Base-by-base conservation (phyloP, 2,113 vertebrate genomes). In the Erythrocebus patas region DNA sequence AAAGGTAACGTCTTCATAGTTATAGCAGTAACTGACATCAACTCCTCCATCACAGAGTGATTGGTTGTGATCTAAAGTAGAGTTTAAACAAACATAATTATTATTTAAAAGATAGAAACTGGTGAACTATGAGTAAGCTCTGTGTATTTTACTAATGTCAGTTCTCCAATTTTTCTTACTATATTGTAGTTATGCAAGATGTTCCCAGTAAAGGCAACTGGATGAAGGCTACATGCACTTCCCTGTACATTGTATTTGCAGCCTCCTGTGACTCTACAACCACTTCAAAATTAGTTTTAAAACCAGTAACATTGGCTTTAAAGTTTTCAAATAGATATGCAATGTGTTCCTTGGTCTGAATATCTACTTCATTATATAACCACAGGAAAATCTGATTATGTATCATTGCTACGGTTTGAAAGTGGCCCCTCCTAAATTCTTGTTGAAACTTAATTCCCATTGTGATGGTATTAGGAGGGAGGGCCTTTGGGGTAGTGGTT, bases 41-140 rank as follows among this genome's bases (percentile, higher is more conserved):
- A 95, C 79, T 98, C 92, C 59, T 98, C 97, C 97, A 98, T 97
- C 52, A 98, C 98, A 20, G 98, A 98, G 61, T 68, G 98, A 40
- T 98, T 98, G 87, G 98, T 68, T 89, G 96, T 91, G 40, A 96
- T 38, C 99, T 99, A 45, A 87, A 95, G 80, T 11, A 76, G 59
- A 32, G 27, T 80, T 82, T 35, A 93, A 76, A 84, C 10, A 52
- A 70, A 96, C 5, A 83, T 66, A 73, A 32, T 27, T 40, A 57
- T 87, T 70, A 83, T 61, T 92, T 59, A 38, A 89, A 90, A 40
- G 30, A 14, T 0, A 83, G 7, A 64, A 82, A 85, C 2, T 55
- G 6, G 8, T 25, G 30, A 93, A 55, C 22, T 73, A 7, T 6
- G 25, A 96, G 18, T 61, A 66, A 55, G 30, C 14, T 23, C 25